phyloP scores from a whole-genome alignment of 1,140 invertebrate species.

The Megalonaias nervosa region DNA sequence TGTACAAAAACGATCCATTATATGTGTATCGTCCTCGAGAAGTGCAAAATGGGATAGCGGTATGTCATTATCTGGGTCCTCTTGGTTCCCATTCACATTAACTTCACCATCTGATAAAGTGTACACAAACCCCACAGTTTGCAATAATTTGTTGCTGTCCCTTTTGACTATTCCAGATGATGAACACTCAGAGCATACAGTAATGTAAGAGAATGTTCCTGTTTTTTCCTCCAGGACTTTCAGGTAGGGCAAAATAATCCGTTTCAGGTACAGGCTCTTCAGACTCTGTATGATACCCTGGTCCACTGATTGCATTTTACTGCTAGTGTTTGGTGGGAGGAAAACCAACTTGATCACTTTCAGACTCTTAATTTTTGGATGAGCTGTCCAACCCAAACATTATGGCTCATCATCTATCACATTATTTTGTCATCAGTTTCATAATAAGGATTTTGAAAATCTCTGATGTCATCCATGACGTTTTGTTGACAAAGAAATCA shows the following conservation, averaged over 20 bases:
- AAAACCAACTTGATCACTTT: conserved; percentile 53
- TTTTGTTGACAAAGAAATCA: conserved; percentile 52
- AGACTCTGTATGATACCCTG: no score
- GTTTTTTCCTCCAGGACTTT: conserved; percentile 15
- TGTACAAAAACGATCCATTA: no score
- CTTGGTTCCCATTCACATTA: not conserved
- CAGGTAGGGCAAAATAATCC: not conserved
- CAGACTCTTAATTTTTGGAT: conserved; percentile 34
- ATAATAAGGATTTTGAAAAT: conserved; percentile 44
- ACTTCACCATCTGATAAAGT: no score
- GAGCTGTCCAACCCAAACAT: conserved; percentile 2
- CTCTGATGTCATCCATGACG: conserved; percentile 72
- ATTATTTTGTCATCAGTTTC: conserved; percentile 34
- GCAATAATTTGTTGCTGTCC: not conserved
- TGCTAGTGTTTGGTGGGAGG: conserved; percentile 29
- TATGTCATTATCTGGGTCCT: conserved; percentile 21
- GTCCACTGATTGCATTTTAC: no score
- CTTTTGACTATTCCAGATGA: conserved; percentile 19
- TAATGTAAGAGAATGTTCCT: conserved; percentile 3
- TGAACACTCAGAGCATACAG: conserved; percentile 23
- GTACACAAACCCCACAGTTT: no score
- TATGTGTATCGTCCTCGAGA: no score
- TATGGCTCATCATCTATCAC: not conserved
- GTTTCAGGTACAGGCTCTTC: not conserved
- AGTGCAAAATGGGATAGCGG: not conserved